phyloP scores from a whole-genome alignment of 64 coral and sea anemone genomes.

The Catalaphyllia jardinei region DNA sequence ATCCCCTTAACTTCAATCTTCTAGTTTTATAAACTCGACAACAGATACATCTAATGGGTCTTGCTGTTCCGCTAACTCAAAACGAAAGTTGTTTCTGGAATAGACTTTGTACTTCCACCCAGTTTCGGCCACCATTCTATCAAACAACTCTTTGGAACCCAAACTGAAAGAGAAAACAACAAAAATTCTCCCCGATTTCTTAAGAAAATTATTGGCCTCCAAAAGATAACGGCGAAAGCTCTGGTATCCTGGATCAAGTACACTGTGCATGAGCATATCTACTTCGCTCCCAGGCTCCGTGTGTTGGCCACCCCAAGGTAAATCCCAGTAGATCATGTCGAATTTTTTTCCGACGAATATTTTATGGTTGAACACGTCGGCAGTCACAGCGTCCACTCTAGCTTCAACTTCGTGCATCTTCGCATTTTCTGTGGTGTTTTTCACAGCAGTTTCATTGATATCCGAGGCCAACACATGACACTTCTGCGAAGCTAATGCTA shows the following conservation, averaged over 20 bases:
- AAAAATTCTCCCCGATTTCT: slow-evolving; percentile 4
- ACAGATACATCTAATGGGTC: background rate
- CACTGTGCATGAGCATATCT: background rate
- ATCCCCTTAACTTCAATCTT: too few species aligned
- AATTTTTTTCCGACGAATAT: background rate
- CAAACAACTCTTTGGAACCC: slow-evolving; percentile 20
- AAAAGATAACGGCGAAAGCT: slow-evolving; percentile 22
- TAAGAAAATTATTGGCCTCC: slow-evolving; percentile 3
- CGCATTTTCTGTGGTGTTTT: slow-evolving; percentile 37
- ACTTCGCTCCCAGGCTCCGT: background rate
- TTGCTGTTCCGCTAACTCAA: background rate
- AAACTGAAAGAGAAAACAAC: slow-evolving; percentile 30
- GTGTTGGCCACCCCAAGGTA: background rate
- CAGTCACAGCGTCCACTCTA: background rate
- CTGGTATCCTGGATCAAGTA: slow-evolving; percentile 15
- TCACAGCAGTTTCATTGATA: slow-evolving; percentile 25
- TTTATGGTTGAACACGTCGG: slow-evolving; percentile 16
- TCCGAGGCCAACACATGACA: slow-evolving; percentile 37
- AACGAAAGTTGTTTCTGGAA: too few species aligned
- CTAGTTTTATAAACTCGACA: too few species aligned
- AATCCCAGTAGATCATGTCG: slow-evolving; percentile 42
- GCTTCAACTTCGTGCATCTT: slow-evolving; percentile 23
- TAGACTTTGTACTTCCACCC: background rate
- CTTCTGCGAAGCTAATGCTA: background rate
- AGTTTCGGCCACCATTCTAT: background rate